Evolutionary conservation across 2,113 vertebrate genomes (phyloP), one percentile per base, ranked within the genome.

Genomic region (Cyprinus carpio): DNA sequence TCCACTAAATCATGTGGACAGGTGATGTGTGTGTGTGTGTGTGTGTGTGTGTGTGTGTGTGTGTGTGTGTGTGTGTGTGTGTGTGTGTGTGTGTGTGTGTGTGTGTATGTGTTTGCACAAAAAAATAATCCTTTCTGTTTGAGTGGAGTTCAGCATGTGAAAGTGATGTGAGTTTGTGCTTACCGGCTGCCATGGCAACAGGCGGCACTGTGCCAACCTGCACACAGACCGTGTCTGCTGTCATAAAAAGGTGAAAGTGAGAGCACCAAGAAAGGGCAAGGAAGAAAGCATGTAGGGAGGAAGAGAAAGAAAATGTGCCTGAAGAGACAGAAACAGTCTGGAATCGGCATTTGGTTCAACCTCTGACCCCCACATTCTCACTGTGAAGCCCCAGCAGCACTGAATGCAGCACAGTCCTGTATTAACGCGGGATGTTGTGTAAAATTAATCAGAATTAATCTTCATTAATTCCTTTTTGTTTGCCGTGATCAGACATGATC

Each of bases 181-280:
- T 84, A 81, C 25, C n/a, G 74, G 84, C 89, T 90, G 82, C 87
- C 82, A 72, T 89, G 83, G 86, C 64, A 85, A 86, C 87, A 58
- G 29, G n/a, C 15, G 67, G 87, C 84, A 78, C 46, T 31, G 65
- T 86, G 87, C 84, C 87, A 86, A 75, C 82, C 82, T 72, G 75
- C 54, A 46, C 72, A 51, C 51, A 83, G 62, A 87, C 82, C 60
- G 58, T 62, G 65, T 82, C 81, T 85, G 54, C 65, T 80, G 84
- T 84, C 51, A 79, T 74, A 49, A 81, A 83, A 40, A 87, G 81
- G 84, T 84, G 64, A 86, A 72, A 9, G 62, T 18, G 18, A 67
- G 69, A 83, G 56, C 29, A 18, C 69, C 43, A 69, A 16, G 46
- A 62, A 31, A 37, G 29, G 46, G 69, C 40, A 40, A 49, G 60